phyloP scores from a whole-genome alignment of 2,888 invertebrate genomes.

The Nemapogon koenigi region DNA sequence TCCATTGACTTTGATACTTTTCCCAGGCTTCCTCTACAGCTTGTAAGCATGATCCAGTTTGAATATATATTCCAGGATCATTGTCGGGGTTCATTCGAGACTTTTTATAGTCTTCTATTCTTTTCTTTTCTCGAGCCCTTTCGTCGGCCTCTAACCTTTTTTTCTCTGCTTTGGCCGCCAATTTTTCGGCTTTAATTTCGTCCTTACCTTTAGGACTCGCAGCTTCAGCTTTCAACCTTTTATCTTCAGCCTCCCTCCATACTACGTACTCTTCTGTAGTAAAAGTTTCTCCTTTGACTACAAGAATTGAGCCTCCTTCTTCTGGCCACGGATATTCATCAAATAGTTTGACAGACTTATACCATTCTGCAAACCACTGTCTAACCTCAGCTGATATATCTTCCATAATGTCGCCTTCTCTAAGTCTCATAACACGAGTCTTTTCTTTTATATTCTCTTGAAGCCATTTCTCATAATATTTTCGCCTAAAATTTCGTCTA shows the following conservation, averaged over 20 bases:
- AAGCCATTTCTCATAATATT: slow-evolving; percentile 48
- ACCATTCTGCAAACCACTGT: slow-evolving; percentile 76
- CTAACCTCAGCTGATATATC: slow-evolving; percentile 78
- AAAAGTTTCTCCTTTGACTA: slow-evolving; percentile 65
- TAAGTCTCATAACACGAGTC: slow-evolving; percentile 47
- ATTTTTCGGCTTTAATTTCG: slow-evolving; percentile 50
- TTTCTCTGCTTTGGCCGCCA: slow-evolving; percentile 42
- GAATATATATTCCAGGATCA: slow-evolving; percentile 46
- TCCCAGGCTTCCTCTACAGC: slow-evolving; percentile 30
- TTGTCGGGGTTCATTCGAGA: slow-evolving; percentile 49
- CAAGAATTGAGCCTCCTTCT: slow-evolving; percentile 71
- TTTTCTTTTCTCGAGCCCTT: slow-evolving; percentile 36
- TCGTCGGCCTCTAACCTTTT: slow-evolving; percentile 37
- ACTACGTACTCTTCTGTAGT: slow-evolving; percentile 66
- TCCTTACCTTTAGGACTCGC: slow-evolving; percentile 40
- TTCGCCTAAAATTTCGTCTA: slow-evolving; percentile 47
- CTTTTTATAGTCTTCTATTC: slow-evolving; percentile 45
- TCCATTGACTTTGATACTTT: slow-evolving; percentile 41
- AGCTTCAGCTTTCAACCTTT: slow-evolving; percentile 38
- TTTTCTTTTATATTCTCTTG: slow-evolving; percentile 53
- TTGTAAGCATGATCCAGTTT: slow-evolving; percentile 27
- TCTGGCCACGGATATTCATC: slow-evolving; percentile 76
- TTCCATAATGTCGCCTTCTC: slow-evolving; percentile 70
- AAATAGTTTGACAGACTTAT: slow-evolving; percentile 61
- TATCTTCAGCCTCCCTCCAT: slow-evolving; percentile 36